Base-by-base conservation (phyloP, 2,888 invertebrate genomes). In the Aphrophora alni region DNA sequence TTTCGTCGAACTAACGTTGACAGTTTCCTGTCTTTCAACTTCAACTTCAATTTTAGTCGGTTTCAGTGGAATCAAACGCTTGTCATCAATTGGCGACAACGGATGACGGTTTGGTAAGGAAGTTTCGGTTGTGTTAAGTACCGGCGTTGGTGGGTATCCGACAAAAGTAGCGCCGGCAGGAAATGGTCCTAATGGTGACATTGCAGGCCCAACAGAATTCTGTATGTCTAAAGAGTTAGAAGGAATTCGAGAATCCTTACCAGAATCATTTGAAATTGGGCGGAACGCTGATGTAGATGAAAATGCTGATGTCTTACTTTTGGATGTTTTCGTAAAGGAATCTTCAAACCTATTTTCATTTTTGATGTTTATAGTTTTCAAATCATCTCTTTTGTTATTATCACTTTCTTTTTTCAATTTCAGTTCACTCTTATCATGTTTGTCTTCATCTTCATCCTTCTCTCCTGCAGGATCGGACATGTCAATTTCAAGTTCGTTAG, bases 401-500 rank as follows among this genome's bases (percentile, higher is more conserved):
- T 84, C 85, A 26, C 82, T 84, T 70, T 83, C 82, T 44, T 80
- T 89, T 88, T 84, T 90, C 91, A 82, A 88, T 86, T 81, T 89
- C 83, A 89, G 90, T 44, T 89, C 89, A 81, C 89, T 89, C 69
- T 88, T 87, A 24, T 78, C 77, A 0, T 72, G 59, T n/a, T 77
- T 70, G 12, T 91, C 91, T 78, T 90, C 89, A 51, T 91, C 91
- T 12, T 89, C 89, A 21, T 93, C 92, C 79, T 92, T 92, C 79
- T 93, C 93, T n/a, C 91, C 90, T 28, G 91, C 90, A 70, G 93
- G 90, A 84, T 94, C 94, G 0, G 94, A 93, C 92, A 94, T 94
- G 87, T 94, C 94, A 85, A 95, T 95, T 88, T 95, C 94, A 79
- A 95, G 87, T 86, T 95, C 94, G 86, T 94, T 94, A 81, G 94